phyloP scores from a whole-genome alignment of 2,797 vertebrate genomes.

The Botia kubotai region DNA sequence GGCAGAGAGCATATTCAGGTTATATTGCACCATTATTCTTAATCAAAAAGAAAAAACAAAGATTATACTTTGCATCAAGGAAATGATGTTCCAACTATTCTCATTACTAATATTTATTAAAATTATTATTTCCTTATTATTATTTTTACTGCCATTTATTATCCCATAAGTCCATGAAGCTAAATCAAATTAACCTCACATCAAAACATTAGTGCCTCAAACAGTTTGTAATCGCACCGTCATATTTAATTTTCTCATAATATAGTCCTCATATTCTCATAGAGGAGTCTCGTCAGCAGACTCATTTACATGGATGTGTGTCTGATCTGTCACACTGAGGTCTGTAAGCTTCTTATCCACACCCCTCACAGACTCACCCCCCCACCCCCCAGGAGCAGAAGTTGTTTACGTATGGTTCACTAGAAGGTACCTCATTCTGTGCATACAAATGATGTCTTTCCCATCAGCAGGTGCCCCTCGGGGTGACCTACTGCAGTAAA shows the following conservation, averaged over 20 bases:
- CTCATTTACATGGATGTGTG: slow-evolving; percentile 50
- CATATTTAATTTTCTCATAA: slow-evolving; percentile 20
- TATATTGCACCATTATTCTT: not conserved
- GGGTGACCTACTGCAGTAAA: slow-evolving; percentile 34
- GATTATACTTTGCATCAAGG: not conserved
- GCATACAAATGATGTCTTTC: slow-evolving; percentile 56
- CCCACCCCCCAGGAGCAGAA: slow-evolving; percentile 39
- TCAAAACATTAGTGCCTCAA: slow-evolving; percentile 8
- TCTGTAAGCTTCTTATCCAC: slow-evolving; percentile 56
- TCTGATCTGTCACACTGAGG: slow-evolving; percentile 43
- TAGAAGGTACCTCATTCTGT: slow-evolving; percentile 22
- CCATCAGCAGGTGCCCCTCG: slow-evolving; percentile 48
- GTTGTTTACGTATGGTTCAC: slow-evolving; percentile 48
- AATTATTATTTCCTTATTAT: no score
- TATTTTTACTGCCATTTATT: not conserved
- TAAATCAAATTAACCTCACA: not conserved
- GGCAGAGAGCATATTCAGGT: not conserved
- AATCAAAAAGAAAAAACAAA: not conserved
- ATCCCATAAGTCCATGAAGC: not conserved
- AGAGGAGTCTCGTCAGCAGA: slow-evolving; percentile 1
- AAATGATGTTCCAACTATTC: not conserved
- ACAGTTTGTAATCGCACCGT: slow-evolving; percentile 17
- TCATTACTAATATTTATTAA: no score
- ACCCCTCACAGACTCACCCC: slow-evolving; percentile 34
- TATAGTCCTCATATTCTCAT: not conserved